Percentiles rank a stretch among this genome's conserved stretches.
Evolutionary conservation across 2,888 invertebrate genomes (phyloP).

Genomic region (Syrista parreyssii): DNA sequence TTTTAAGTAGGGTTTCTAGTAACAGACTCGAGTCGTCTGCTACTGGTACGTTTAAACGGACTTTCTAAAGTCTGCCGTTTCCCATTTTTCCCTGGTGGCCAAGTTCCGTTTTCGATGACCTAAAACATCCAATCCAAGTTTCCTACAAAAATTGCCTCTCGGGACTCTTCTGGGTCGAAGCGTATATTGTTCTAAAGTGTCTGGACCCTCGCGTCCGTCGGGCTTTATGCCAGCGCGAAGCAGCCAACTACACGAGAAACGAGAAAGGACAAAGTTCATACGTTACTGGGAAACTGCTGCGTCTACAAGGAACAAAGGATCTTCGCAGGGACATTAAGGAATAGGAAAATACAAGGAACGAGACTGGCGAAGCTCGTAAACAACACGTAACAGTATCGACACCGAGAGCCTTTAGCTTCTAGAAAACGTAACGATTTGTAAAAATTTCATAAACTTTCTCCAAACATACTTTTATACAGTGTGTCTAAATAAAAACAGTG

Average conservation of each 20-base stretch:
- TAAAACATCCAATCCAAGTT: constrained; percentile 43
- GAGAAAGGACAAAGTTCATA: constrained; percentile 47
- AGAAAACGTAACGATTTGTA: neutral
- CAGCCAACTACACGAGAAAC: constrained; percentile 34
- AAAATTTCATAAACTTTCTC: neutral
- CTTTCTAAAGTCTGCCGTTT: neutral
- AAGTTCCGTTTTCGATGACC: constrained; percentile 19
- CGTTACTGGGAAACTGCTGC: constrained; percentile 41
- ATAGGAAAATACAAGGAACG: constrained; percentile 45
- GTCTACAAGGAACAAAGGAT: constrained; percentile 46
- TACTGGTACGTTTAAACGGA: neutral
- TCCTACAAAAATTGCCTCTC: constrained; percentile 32
- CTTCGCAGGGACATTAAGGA: constrained; percentile 44
- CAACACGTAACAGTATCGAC: constrained; percentile 10
- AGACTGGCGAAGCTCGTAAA: constrained; percentile 39
- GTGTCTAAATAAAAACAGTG: neutral
- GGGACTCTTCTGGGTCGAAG: constrained; percentile 15
- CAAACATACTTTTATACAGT: neutral
- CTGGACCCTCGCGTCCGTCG: constrained; percentile 18
- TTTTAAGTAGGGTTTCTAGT: neutral
- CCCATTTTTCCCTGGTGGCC: neutral
- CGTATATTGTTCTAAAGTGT: constrained; percentile 32
- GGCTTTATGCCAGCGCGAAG: constrained; percentile 42
- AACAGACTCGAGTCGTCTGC: too few species aligned
- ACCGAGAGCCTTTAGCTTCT: neutral